A percentile compares a stretch with the other conserved stretches of the same genome.
phyloP scores from a whole-genome alignment of 30 jellyfish, hydroid and myxozoan genomes.

The Euphysa ruthae region DNA sequence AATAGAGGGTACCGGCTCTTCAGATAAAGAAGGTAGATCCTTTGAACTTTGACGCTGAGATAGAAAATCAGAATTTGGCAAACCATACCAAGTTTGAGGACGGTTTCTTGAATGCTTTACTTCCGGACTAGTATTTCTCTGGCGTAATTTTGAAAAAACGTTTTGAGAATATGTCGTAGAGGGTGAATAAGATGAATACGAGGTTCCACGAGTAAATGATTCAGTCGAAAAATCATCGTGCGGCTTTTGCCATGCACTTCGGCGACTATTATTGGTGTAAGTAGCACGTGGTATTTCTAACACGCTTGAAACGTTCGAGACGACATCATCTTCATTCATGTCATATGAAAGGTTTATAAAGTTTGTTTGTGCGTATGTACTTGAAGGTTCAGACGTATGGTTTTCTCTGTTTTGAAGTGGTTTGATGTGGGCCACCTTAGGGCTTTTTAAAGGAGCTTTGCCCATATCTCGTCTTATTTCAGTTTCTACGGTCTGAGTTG shows the following conservation, averaged over 20 bases:
- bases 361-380: background rate
- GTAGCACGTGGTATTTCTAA: background rate
- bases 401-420: constrained; percentile 12
- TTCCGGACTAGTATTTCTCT: background rate
- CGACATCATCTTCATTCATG: constrained; percentile 19
- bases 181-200: too few relatives aligned
- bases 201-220: background rate
- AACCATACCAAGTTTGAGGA: constrained; percentile 31
- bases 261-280: background rate
- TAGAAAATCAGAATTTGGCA: background rate
- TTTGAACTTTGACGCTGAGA: too few relatives aligned
- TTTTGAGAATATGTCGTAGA: background rate
- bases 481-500: constrained; percentile 19
- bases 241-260: constrained; percentile 14
- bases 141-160: background rate
- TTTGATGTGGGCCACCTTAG: constrained; percentile 29
- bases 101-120: background rate
- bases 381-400: too few relatives aligned
- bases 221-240: background rate
- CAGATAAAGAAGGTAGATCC: too few relatives aligned
- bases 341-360: constrained; percentile 8
- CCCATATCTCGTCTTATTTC: background rate
- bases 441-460: background rate
- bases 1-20: too few relatives aligned
- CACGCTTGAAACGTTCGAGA: background rate